Conservation (phyloP, 2,888 invertebrate genomes). For the Perdita meconis region DNA sequence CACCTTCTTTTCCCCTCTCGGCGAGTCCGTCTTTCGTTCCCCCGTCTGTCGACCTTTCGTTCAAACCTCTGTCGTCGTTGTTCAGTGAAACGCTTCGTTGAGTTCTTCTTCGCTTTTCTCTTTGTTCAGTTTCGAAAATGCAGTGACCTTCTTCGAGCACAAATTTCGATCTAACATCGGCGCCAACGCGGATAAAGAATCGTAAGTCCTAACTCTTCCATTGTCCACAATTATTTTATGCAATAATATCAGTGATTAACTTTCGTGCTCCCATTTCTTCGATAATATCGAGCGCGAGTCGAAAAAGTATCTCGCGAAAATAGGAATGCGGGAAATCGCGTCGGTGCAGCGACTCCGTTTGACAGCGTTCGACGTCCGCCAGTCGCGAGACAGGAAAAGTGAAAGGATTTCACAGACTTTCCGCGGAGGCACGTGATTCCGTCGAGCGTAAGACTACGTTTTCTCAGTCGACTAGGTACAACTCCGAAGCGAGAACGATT, state of each 20-base stretch:
- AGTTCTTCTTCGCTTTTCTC: background rate
- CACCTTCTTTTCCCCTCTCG: slow-evolving; percentile 30
- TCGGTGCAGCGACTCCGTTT: slow-evolving; percentile 17
- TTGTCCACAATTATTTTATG: background rate
- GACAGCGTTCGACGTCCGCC: slow-evolving; percentile 38
- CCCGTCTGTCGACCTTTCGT: background rate
- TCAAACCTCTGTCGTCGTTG: background rate
- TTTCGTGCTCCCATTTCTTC: background rate
- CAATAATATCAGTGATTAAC: background rate
- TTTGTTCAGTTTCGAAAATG: background rate
- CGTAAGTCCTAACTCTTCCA: slow-evolving; percentile 27
- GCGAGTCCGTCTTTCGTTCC: slow-evolving; percentile 8
- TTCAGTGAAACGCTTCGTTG: background rate
- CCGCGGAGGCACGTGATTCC: slow-evolving; percentile 46
- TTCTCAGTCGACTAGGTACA: slow-evolving; percentile 4
- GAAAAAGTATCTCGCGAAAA: background rate
- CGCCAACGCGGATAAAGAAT: background rate
- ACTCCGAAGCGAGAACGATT: background rate
- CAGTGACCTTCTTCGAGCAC: slow-evolving; percentile 9
- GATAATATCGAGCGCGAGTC: background rate
- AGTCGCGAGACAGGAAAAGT: slow-evolving; percentile 63
- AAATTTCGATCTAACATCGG: background rate
- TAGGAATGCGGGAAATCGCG: slow-evolving; percentile 32
- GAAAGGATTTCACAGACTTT: slow-evolving; percentile 65
- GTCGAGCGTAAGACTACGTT: slow-evolving; percentile 20